Conservation (phyloP, 2,113 vertebrate species). For the Oreotrochilus melanogaster region DNA sequence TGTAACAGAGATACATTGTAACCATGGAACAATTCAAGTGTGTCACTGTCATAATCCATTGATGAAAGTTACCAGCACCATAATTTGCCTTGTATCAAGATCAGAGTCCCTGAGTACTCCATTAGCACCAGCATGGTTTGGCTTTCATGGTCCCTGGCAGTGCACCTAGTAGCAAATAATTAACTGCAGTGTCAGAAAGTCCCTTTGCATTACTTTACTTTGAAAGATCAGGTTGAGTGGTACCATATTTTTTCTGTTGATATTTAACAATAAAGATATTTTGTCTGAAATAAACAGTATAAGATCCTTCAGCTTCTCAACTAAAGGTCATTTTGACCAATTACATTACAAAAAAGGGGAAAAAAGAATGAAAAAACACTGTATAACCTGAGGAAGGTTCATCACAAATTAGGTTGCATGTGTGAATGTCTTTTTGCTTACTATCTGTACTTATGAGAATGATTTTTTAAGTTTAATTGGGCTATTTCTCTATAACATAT, state of each 20-base stretch:
- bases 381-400: slow-evolving; percentile 21
- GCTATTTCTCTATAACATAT: slow-evolving; percentile 43
- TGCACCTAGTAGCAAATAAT: not conserved
- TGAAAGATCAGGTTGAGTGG: not conserved
- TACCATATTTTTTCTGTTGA: not conserved
- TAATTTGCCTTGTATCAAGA: not conserved
- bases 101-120: not conserved
- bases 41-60: not conserved
- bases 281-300: not conserved
- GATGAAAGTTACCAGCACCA: not conserved
- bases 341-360: slow-evolving; percentile 1
- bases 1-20: not conserved
- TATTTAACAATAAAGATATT: slow-evolving; percentile 9
- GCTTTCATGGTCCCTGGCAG: not conserved
- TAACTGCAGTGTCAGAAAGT: not conserved
- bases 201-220: not conserved
- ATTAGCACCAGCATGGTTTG: not conserved
- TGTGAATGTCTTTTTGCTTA: not conserved
- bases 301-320: not conserved
- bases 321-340: slow-evolving; percentile 18
- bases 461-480: slow-evolving; percentile 15
- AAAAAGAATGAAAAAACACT: slow-evolving; percentile 9
- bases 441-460: not conserved
- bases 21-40: not conserved
- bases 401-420: slow-evolving; percentile 5